Percentiles rank a stretch among this genome's conserved stretches.
Conservation (phyloP, 2,113 vertebrate genomes). For the Microtus richardsoni region DNA sequence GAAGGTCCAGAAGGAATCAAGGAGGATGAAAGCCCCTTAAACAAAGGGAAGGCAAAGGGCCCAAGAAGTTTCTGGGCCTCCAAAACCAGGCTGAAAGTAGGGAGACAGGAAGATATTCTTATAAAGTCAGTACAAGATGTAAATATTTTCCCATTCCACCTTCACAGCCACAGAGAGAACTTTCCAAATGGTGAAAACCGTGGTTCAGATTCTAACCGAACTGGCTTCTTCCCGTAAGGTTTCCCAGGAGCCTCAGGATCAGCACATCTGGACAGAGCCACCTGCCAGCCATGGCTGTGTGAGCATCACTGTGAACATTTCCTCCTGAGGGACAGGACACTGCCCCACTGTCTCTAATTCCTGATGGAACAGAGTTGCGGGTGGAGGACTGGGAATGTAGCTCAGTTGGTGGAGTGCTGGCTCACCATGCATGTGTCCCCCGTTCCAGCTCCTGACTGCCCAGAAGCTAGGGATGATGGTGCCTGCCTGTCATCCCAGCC, state of each 20-base stretch:
- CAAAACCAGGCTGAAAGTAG: not conserved
- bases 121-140: not conserved
- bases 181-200: not conserved
- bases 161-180: not conserved
- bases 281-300: not conserved
- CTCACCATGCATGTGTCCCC: too few species aligned
- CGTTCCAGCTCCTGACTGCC: not conserved
- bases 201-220: not conserved
- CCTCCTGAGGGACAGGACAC: accelerated
- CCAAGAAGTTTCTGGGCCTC: not conserved
- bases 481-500: not conserved
- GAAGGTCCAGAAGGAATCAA: not conserved
- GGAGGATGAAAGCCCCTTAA: not conserved
- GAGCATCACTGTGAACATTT: not conserved
- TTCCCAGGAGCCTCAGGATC: not conserved
- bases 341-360: not conserved
- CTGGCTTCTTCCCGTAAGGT: not conserved
- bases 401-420: not conserved
- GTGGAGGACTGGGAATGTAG: too few species aligned
- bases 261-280: accelerated
- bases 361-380: not conserved
- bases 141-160: not conserved
- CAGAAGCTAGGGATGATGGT: not conserved
- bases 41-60: not conserved
- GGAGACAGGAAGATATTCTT: not conserved